Evolutionary conservation across 2,888 invertebrate genomes (phyloP).

Genomic region (Drosophila percnosoma): DNA sequence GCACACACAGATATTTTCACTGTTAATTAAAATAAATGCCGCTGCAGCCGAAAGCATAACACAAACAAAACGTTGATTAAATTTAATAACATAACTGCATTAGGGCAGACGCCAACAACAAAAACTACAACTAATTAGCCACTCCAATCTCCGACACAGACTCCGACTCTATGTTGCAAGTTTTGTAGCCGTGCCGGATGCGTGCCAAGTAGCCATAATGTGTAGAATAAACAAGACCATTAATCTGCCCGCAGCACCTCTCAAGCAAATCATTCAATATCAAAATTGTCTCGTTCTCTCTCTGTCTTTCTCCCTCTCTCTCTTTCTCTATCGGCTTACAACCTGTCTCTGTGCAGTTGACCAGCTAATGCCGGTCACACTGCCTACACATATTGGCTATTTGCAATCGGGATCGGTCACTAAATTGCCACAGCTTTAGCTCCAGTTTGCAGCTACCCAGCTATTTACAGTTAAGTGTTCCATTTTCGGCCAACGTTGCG

Average conservation of each 20-base stretch:
- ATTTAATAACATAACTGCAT: constrained; percentile 49
- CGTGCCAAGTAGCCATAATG: constrained; percentile 13
- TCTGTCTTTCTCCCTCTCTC: not conserved
- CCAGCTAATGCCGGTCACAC: constrained; percentile 44
- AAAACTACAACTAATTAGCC: constrained; percentile 36
- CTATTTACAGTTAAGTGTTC: constrained; percentile 75
- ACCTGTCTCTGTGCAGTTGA: constrained; percentile 43
- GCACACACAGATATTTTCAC: constrained; percentile 55
- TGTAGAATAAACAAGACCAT: constrained; percentile 34
- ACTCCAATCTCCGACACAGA: not conserved
- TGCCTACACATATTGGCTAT: constrained; percentile 54
- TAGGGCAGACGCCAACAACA: constrained; percentile 38
- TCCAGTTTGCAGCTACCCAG: constrained; percentile 21
- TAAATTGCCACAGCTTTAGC: constrained; percentile 48
- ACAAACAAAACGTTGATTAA: constrained; percentile 40
- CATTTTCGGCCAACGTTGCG: constrained; percentile 64
- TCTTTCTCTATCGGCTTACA: constrained; percentile 4
- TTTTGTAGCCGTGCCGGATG: constrained; percentile 41
- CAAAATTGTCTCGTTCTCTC: constrained; percentile 34
- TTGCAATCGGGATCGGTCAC: constrained; percentile 54
- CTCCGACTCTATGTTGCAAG: constrained; percentile 12
- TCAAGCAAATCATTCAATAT: constrained; percentile 33
- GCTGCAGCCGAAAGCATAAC: constrained; percentile 42
- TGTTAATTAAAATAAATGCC: constrained; percentile 66
- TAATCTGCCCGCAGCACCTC: constrained; percentile 25